Evolutionary conservation across 1,140 invertebrate species (phyloP).

Genomic region (Megathymus violae): DNA sequence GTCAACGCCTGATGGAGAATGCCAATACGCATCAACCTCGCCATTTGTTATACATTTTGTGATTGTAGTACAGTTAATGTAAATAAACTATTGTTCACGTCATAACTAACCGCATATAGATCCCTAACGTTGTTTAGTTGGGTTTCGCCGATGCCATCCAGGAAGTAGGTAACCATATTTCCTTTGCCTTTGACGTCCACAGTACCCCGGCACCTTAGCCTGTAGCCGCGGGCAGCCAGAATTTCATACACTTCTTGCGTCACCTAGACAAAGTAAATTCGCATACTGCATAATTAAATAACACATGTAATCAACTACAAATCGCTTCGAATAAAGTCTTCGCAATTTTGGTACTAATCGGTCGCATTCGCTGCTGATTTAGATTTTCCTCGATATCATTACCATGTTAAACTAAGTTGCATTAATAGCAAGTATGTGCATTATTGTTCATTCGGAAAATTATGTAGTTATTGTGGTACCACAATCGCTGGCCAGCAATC

Average conservation of each 20-base stretch:
- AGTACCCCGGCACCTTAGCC: constrained; percentile 90
- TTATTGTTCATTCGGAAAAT: no score
- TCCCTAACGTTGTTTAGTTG: constrained; percentile 29
- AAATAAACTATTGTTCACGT: no score
- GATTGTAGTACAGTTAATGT: no score
- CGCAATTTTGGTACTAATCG: not conserved
- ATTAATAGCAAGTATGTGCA: no score
- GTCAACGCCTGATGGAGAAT: no score
- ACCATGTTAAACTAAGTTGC: no score
- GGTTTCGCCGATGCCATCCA: constrained; percentile 85
- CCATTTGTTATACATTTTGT: no score
- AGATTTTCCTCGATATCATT: no score
- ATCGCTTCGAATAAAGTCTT: not conserved
- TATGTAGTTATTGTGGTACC: constrained; percentile 56
- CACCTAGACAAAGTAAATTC: constrained; percentile 84
- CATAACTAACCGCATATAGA: constrained; percentile 17
- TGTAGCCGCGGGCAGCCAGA: constrained; percentile 89
- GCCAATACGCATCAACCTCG: no score
- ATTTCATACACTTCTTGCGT: constrained; percentile 94
- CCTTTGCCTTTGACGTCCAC: constrained; percentile 97
- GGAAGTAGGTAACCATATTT: constrained; percentile 96
- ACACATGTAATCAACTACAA: not conserved
- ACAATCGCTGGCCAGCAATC: constrained; percentile 58
- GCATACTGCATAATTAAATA: constrained; percentile 17
- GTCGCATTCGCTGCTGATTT: not conserved